Evolutionary conservation across 2,797 vertebrate genomes (phyloP), one percentile per base, ranked within the genome.

Genomic region (Catamblyrhynchus diadema): DNA sequence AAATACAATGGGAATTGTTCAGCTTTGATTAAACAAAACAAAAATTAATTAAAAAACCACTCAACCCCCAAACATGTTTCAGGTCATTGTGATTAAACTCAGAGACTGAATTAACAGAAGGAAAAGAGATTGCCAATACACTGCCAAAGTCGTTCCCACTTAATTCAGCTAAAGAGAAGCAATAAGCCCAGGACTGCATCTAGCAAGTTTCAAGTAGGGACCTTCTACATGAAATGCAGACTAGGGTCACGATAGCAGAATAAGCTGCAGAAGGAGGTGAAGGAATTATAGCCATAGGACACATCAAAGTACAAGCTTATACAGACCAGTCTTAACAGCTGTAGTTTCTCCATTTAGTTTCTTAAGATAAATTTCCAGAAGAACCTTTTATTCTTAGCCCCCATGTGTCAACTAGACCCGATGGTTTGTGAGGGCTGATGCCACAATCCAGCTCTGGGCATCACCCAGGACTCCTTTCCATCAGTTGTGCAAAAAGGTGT

Each of bases 1-100:
- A 94, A 96, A 95, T 95, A 97, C 94, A 96, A 78, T 37, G 82
- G 89, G 83, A 94, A 94, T 84, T 79, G 59, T 93, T 93, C 81
- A 95, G 74, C 77, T 87, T 95, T 51, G 41, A 85, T 88, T 80
- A 91, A 96, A 95, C 83, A 92, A 93, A 95, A 94, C 42, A 74
- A 93, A 90, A 86, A 94, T 67, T 75, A 37, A 73, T 89, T 25
- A 8, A 64, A 84, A 89, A 86, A 53, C 2, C 73, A 95, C 88
- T 90, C 80, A 80, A 94, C 95, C 6, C 37, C 65, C 84, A 94
- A 94, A 93, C 60, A 91, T 74, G 84, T 96, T 48, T 84, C 47
- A 87, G 88, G 73, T 90, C 91, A 73, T 59, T 69, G 61, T 42
- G 65, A 83, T 91, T 94, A 94, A 95, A 96, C 57, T 89, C 71